These are phyloP conservation scores for Drosophila anceps DNA, from an alignment of 2,888 invertebrate genomes.

Conservation along the genomic window DNA sequence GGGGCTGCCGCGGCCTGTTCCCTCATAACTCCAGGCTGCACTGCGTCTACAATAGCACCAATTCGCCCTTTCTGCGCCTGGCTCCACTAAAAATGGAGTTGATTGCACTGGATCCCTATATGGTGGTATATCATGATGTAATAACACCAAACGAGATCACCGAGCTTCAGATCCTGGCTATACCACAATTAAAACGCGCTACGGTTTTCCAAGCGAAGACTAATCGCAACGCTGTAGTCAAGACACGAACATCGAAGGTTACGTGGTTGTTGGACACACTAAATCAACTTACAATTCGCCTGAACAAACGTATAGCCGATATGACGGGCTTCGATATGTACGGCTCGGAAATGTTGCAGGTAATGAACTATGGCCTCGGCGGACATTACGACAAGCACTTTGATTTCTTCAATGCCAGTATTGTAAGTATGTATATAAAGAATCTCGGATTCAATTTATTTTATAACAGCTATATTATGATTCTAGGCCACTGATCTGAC, in stretches of 20 bases:
- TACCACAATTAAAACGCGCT: conserved; percentile 72
- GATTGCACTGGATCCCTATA: conserved; percentile 75
- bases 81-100: conserved; percentile 83
- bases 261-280: conserved; percentile 74
- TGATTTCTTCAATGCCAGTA: conserved; percentile 77
- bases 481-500: conserved; percentile 48
- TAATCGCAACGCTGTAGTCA: conserved; percentile 39
- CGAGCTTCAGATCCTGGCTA: conserved; percentile 66
- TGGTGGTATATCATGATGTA: conserved; percentile 81
- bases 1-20: conserved; percentile 78
- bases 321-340: conserved; percentile 79
- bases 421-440: conserved; percentile 59
- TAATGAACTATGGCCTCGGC: conserved; percentile 83
- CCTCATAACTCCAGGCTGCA: conserved; percentile 47
- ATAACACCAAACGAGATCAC: conserved; percentile 73
- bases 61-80: conserved; percentile 69
- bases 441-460: neutral
- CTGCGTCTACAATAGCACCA: conserved; percentile 80
- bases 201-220: conserved; percentile 61
- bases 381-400: conserved; percentile 82
- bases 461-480: neutral
- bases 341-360: conserved; percentile 79
- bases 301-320: conserved; percentile 76
- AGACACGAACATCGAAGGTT: conserved; percentile 79
- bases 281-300: conserved; percentile 50